phyloP scores from a whole-genome alignment of 1,140 invertebrate species.

The Pseudomyrmex pallidus region DNA sequence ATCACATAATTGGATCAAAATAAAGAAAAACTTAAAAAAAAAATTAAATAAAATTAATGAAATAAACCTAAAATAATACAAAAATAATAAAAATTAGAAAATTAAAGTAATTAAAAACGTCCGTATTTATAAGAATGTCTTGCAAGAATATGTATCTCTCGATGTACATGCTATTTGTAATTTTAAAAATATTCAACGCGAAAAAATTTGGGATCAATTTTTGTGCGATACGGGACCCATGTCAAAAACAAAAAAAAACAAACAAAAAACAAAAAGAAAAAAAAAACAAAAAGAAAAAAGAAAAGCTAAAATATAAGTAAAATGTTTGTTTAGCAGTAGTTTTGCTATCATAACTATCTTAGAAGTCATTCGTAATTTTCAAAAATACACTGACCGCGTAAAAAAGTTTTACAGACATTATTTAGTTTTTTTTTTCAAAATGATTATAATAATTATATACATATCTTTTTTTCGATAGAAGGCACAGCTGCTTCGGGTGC shows the following conservation, averaged over 20 bases:
- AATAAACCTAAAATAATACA: too few species aligned
- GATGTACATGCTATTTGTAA: not conserved
- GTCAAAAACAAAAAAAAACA: not conserved
- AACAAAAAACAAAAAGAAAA: conserved; percentile 3
- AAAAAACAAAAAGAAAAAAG: not conserved
- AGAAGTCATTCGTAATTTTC: not conserved
- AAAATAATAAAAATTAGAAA: too few species aligned
- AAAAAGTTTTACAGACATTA: conserved; percentile 12
- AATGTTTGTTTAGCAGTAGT: not conserved
- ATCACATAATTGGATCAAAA: too few species aligned
- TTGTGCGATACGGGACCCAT: not conserved
- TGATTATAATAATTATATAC: conserved; percentile 23
- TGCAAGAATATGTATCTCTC: not conserved
- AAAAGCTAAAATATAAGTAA: not conserved
- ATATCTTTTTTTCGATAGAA: conserved; percentile 77
- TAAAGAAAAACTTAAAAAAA: too few species aligned
- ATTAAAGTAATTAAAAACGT: too few species aligned
- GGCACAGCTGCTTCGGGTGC: conserved; percentile 83
- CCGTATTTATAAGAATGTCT: too few species aligned
- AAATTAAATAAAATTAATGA: too few species aligned
- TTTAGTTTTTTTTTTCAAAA: not conserved
- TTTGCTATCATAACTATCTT: not conserved
- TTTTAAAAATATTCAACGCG: not conserved
- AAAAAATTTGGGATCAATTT: not conserved
- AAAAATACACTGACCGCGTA: not conserved